A percentile compares a stretch with the other conserved stretches of the same genome.
These are phyloP conservation scores for Bugulina stolonifera DNA, from an alignment of 2,888 invertebrate species.

Conservation along the genomic window DNA sequence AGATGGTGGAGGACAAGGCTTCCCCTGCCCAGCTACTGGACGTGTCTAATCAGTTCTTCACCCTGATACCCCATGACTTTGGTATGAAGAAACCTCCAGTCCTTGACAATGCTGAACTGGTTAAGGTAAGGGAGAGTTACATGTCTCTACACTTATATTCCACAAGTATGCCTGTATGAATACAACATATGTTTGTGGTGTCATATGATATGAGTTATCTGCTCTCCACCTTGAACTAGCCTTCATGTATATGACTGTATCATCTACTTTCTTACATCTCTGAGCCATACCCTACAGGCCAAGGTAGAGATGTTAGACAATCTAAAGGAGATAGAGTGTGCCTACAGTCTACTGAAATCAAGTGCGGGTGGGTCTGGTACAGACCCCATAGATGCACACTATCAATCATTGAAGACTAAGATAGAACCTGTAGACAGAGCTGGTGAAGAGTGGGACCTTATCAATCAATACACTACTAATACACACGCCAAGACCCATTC, in stretches of 20 bases:
- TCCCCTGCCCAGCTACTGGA: constrained; percentile 64
- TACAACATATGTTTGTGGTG: too few relatives aligned
- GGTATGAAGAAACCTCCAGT: constrained; percentile 76
- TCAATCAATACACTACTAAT: constrained; percentile 75
- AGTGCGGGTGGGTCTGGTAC: constrained; percentile 52
- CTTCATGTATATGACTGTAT: too few relatives aligned
- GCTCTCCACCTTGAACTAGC: too few relatives aligned
- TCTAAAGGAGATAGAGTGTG: constrained; percentile 87
- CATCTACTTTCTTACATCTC: too few relatives aligned
- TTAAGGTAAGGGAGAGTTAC: constrained; percentile 60
- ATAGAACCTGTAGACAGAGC: constrained; percentile 65
- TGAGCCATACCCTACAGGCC: constrained; percentile 55
- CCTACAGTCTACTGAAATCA: constrained; percentile 74
- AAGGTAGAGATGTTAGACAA: constrained; percentile 84
- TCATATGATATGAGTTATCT: too few relatives aligned
- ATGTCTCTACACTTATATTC: too few relatives aligned
- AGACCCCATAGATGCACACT: constrained; percentile 75
- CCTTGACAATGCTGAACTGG: constrained; percentile 68
- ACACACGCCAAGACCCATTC: constrained; percentile 88
- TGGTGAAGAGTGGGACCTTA: constrained; percentile 67
- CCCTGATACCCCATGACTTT: constrained; percentile 89
- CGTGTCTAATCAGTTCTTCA: constrained; percentile 88
- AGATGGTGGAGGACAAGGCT: constrained; percentile 45
- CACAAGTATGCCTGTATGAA: too few relatives aligned
- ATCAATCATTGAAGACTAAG: constrained; percentile 76